phyloP scores from a whole-genome alignment of 1,140 invertebrate species.

The Pseudomyrmex dendroicus region DNA sequence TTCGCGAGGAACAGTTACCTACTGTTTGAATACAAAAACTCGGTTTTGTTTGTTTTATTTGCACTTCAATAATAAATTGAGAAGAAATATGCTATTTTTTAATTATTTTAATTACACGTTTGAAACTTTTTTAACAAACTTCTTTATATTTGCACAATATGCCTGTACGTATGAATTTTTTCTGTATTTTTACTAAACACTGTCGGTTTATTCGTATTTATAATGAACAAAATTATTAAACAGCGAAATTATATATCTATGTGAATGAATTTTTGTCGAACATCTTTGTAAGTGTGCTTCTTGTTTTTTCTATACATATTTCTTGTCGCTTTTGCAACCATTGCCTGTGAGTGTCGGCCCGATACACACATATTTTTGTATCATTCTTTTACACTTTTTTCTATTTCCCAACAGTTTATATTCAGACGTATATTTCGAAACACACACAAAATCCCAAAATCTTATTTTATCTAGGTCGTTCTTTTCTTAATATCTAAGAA shows the following conservation, averaged over 20 bases:
- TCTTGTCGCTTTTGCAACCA: slow-evolving; percentile 51
- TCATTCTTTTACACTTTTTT: slow-evolving; percentile 38
- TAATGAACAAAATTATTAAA: neutral
- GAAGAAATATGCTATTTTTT: neutral
- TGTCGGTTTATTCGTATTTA: neutral
- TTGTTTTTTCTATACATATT: neutral
- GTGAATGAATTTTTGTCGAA: neutral
- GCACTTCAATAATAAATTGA: neutral
- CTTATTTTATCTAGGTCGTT: slow-evolving; percentile 34
- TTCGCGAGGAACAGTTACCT: neutral
- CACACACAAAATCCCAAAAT: slow-evolving; percentile 1
- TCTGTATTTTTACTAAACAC: neutral
- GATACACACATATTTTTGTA: slow-evolving; percentile 32
- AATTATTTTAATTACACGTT: neutral
- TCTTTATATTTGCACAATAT: neutral
- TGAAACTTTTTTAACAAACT: neutral
- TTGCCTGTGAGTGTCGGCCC: slow-evolving; percentile 61
- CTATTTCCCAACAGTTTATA: slow-evolving; percentile 17
- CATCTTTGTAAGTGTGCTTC: slow-evolving; percentile 31
- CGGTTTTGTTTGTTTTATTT: neutral
- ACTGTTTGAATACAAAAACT: too few species aligned
- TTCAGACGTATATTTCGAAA: slow-evolving; percentile 41
- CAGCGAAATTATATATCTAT: neutral
- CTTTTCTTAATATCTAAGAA: slow-evolving; percentile 16
- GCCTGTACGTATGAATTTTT: neutral